Evolutionary conservation across 30 jellyfish, hydroid and myxozoan genomes (phyloP), one percentile per base, ranked within the genome.

Genomic region (Nemopilema nomurai): DNA sequence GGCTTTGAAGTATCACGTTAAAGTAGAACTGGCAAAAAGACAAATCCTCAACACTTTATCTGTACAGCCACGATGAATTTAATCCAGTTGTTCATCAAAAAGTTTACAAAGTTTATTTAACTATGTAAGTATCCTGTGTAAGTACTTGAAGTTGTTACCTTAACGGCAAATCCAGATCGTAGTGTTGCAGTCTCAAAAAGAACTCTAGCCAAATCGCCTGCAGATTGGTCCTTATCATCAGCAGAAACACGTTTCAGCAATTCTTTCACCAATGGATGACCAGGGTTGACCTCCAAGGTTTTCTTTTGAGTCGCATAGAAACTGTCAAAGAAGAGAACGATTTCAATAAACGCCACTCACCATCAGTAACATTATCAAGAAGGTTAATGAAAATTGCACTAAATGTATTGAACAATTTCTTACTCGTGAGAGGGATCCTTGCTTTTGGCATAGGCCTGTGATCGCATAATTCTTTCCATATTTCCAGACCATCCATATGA

Each of bases 401-500:
- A n/a, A n/a, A n/a, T n/a, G n/a, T n/a, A n/a, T n/a, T n/a, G n/a
- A n/a, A n/a, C n/a, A n/a, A n/a, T n/a, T n/a, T n/a, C 98, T 33
- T 95, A 95, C 99, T 86, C 93, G 75, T 87, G 96, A 13, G 99
- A 80, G 29, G 99, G 99, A 70, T 95, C 99, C 80, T 95, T 95
- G 84, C 97, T 83, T 70, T 95, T 95, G 18, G 99, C 99, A 72
- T 96, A 91, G 7, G 99, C 98, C 75, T 96, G 99, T 67, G 99
- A 96, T 52, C 92, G 96, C 98, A 96, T 89, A 62, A 96, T 96
- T 65, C 99, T 87, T 77, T 96, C 99, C 99, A 96, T 96, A 71
- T 96, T 96, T 23, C 98, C 99, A 31, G 99, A 91, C 98, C 97
- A 96, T 0, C 99, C 99, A 76, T 91, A 91, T 28, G 98, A 89